Evolutionary conservation across 1,140 invertebrate genomes (phyloP), one percentile per base, ranked within the genome.

Genomic region (Chlorops oryzae): DNA sequence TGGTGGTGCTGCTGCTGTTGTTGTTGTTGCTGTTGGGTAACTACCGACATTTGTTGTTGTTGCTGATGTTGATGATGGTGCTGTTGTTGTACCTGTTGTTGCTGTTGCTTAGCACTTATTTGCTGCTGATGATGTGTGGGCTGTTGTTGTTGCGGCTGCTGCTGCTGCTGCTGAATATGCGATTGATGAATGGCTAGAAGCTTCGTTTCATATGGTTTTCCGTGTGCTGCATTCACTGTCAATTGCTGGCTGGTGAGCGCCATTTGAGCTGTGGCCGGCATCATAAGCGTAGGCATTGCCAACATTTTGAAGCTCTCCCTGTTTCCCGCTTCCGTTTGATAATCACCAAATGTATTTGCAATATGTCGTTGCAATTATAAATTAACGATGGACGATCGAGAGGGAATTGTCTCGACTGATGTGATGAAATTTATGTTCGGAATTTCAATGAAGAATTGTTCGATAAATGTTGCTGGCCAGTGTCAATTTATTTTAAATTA

Each of bases 261-360:
- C 67, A 70, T 70, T 55, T 70, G 68, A 57, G 67, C 67, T 50
- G 67, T 69, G 51, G 66, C 66, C 58, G 67, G 67, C 67, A 70
- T 70, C 67, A 70, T 70, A 44, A 70, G 58, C 49, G 67, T 70
- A 55, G 67, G 67, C 67, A 70, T 70, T 46, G 67, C 67, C 67
- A 70, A 70, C 67, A 70, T 70, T 63, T 64, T 53, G 46, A 52
- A 51, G 52, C 54, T 56, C 61, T 53, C 49, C 47, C 43, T 54
- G 49, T 47, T 52, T 44, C 40, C 13, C 7, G 38, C 38, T 40
- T n/a, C n/a, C n/a, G n/a, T n/a, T n/a, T n/a, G n/a, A n/a, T n/a
- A n/a, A n/a, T n/a, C n/a, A n/a, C n/a, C n/a, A n/a, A n/a, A n/a
- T n/a, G n/a, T n/a, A n/a, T n/a, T n/a, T n/a, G n/a, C n/a, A n/a